Percentiles rank a stretch among this genome's conserved stretches.
These are phyloP conservation scores for Columba janthina DNA, from an alignment of 2,113 vertebrate genomes.

Conservation along the genomic window DNA sequence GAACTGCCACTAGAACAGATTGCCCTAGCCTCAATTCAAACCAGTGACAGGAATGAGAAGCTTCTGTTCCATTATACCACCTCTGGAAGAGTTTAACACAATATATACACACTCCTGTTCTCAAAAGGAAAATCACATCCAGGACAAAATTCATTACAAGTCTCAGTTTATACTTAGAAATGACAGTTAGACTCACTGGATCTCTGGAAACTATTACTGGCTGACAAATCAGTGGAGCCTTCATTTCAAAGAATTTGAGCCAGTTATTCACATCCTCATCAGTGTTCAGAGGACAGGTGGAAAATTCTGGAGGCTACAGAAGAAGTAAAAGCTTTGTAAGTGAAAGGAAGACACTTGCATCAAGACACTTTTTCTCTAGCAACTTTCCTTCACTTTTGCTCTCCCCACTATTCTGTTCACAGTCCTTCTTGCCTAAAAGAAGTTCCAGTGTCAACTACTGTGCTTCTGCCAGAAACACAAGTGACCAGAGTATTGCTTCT, in stretches of 20 bases:
- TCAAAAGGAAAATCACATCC: background rate
- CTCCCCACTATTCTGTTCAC: background rate
- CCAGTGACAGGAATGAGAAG: background rate
- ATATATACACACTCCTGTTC: background rate
- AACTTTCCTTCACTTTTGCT: background rate
- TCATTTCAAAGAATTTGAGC: conserved; percentile 92
- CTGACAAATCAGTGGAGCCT: conserved; percentile 91
- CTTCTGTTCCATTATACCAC: background rate
- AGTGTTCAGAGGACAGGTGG: conserved; percentile 85
- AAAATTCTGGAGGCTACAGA: conserved; percentile 89
- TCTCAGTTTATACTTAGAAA: background rate
- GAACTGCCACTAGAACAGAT: background rate
- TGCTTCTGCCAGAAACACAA: background rate
- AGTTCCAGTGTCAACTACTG: background rate
- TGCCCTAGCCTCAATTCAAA: background rate
- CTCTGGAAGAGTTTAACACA: background rate
- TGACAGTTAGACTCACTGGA: conserved; percentile 81
- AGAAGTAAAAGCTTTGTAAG: conserved; percentile 10
- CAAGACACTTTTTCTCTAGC: background rate
- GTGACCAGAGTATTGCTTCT: background rate
- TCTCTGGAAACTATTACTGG: conserved; percentile 94
- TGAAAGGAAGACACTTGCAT: background rate
- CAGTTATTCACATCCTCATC: conserved; percentile 90
- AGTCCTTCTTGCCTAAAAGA: background rate
- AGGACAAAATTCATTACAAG: background rate